These are phyloP conservation scores for Zoanthus solanderi DNA, from an alignment of 92 coral and sea anemone species.

Conservation along the genomic window DNA sequence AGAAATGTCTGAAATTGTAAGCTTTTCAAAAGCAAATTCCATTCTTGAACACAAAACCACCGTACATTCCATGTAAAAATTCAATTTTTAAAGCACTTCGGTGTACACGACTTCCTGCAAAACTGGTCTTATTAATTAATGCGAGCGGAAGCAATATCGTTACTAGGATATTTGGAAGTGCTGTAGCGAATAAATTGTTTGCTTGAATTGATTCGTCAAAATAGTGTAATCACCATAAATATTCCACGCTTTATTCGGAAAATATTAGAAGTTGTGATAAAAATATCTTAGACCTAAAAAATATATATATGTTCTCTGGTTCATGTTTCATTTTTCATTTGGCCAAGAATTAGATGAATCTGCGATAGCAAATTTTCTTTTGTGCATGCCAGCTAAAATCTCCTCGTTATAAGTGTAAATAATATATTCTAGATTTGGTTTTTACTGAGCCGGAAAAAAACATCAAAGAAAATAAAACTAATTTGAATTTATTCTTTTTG, in stretches of 20 bases:
- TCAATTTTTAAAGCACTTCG: not conserved
- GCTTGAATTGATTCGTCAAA: not conserved
- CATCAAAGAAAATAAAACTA: too few relatives aligned
- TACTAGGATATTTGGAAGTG: not conserved
- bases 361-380: not conserved
- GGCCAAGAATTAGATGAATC: not conserved
- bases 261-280: not conserved
- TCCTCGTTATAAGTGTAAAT: not conserved
- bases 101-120: not conserved
- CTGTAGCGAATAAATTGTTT: too few relatives aligned
- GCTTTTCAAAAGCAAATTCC: constrained; percentile 27
- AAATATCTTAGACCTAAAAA: not conserved
- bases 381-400: not conserved
- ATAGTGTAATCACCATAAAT: not conserved
- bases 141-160: not conserved
- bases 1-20: constrained; percentile 31
- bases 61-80: not conserved
- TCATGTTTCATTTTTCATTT: not conserved
- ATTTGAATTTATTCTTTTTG: constrained; percentile 8
- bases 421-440: not conserved
- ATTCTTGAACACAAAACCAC: not conserved
- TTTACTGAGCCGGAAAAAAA: not conserved
- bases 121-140: not conserved
- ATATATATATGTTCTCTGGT: too few relatives aligned
- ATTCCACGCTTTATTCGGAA: not conserved